Percentiles rank a stretch among this genome's conserved stretches.
Evolutionary conservation across 2,797 vertebrate species (phyloP).

Genomic region (Odontamblyopus rebecca): DNA sequence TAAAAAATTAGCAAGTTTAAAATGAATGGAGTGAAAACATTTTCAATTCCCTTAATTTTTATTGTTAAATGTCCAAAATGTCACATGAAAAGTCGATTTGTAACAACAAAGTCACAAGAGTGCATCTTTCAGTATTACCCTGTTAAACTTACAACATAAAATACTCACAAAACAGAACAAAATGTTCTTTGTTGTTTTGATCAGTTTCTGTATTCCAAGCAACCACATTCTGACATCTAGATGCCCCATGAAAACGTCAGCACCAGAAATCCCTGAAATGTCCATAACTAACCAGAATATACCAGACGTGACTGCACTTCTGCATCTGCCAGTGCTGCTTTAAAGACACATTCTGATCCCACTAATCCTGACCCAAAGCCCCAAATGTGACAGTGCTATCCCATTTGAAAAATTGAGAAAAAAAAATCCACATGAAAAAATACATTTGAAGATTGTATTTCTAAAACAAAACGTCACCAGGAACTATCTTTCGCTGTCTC

Average conservation of each 20-base stretch:
- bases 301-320: background rate
- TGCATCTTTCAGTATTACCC: constrained; percentile 18
- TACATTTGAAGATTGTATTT: background rate
- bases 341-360: constrained; percentile 22
- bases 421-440: background rate
- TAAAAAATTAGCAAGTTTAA: no score
- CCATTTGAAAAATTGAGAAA: background rate
- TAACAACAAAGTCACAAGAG: constrained; percentile 16
- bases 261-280: constrained; percentile 19
- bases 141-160: constrained; percentile 15
- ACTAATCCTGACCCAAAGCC: background rate
- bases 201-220: constrained; percentile 27
- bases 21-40: background rate
- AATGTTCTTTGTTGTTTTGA: constrained; percentile 21
- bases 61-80: background rate
- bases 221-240: constrained; percentile 13
- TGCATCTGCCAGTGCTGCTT: constrained; percentile 18
- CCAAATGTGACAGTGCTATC: background rate
- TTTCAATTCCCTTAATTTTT: background rate
- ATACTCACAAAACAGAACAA: constrained; percentile 13
- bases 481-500: background rate
- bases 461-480: background rate
- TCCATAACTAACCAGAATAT: constrained; percentile 19
- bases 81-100: constrained; percentile 9
- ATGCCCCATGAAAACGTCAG: constrained; percentile 9